A percentile compares a stretch with the other conserved stretches of the same genome.
These are phyloP conservation scores for Nephila pilipes DNA, from an alignment of 1,140 invertebrate species.

Conservation along the genomic window DNA sequence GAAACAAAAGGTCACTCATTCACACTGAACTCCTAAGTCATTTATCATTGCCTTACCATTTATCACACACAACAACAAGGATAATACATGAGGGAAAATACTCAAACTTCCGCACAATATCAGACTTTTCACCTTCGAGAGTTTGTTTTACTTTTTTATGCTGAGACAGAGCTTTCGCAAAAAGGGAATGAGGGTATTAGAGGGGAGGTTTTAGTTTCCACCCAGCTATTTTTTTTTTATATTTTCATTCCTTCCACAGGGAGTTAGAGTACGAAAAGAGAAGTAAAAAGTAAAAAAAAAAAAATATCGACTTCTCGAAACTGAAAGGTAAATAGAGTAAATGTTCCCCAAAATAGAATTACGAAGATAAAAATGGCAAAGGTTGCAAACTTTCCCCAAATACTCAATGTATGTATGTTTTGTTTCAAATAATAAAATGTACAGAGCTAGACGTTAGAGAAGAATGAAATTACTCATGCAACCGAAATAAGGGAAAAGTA, in stretches of 20 bases:
- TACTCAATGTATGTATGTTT: slow-evolving; percentile 43
- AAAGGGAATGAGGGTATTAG: neutral
- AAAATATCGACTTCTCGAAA: neutral
- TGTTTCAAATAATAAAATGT: slow-evolving; percentile 22
- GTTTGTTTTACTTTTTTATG: too few species aligned
- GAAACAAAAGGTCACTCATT: too few species aligned
- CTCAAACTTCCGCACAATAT: too few species aligned
- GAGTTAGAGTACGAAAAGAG: neutral
- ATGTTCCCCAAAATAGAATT: slow-evolving; percentile 59
- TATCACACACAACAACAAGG: too few species aligned
- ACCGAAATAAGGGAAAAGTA: neutral
- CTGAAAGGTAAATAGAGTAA: slow-evolving; percentile 37
- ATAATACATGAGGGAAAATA: too few species aligned
- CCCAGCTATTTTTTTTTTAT: slow-evolving; percentile 44
- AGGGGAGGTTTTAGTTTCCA: slow-evolving; percentile 19
- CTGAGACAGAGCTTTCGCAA: neutral
- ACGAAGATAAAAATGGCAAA: slow-evolving; percentile 27
- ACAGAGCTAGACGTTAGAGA: neutral
- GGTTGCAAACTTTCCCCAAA: neutral
- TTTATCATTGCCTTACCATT: too few species aligned
- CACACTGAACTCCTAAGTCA: too few species aligned
- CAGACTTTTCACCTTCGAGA: too few species aligned
- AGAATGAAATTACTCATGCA: neutral
- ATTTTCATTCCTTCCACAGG: neutral
- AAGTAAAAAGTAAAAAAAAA: neutral